phyloP scores from a whole-genome alignment of 2,113 vertebrate species.

The Fregetta grallaria region DNA sequence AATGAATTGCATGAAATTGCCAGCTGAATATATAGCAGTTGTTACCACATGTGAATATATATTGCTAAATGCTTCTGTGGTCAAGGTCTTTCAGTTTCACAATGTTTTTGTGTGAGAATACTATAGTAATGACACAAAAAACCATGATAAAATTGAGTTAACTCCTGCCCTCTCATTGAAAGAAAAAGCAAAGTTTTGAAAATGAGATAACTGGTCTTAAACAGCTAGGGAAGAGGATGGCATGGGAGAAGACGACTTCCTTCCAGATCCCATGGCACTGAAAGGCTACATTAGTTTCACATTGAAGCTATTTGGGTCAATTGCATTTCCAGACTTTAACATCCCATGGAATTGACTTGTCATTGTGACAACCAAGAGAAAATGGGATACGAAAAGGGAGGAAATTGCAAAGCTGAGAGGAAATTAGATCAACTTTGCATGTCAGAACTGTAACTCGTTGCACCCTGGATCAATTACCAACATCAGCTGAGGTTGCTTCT shows the following conservation, averaged over 20 bases:
- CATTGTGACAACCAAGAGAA: constrained; percentile 43
- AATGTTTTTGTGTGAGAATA: not conserved
- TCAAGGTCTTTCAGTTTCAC: not conserved
- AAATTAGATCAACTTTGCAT: constrained; percentile 66
- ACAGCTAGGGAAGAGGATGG: not conserved
- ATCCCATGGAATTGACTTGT: constrained; percentile 55
- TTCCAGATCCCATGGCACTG: not conserved
- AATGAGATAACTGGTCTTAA: not conserved
- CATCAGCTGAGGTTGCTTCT: constrained; percentile 22
- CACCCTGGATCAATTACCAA: constrained; percentile 48
- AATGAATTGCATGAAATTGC: constrained; percentile 14
- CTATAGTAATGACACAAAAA: not conserved
- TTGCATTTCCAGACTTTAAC: constrained; percentile 49
- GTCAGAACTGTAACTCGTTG: constrained; percentile 35
- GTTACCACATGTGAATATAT: not conserved
- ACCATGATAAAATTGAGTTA: not conserved
- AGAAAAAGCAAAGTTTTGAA: not conserved
- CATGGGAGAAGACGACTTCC: not conserved
- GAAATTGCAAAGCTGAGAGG: constrained; percentile 56
- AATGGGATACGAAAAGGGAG: constrained; percentile 44
- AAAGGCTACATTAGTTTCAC: constrained; percentile 22
- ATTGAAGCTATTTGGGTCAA: constrained; percentile 51
- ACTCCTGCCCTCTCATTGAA: not conserved
- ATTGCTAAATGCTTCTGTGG: not conserved
- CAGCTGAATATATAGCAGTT: not conserved